phyloP scores from a whole-genome alignment of 2,797 vertebrate genomes.

The Danio aesculapii region DNA sequence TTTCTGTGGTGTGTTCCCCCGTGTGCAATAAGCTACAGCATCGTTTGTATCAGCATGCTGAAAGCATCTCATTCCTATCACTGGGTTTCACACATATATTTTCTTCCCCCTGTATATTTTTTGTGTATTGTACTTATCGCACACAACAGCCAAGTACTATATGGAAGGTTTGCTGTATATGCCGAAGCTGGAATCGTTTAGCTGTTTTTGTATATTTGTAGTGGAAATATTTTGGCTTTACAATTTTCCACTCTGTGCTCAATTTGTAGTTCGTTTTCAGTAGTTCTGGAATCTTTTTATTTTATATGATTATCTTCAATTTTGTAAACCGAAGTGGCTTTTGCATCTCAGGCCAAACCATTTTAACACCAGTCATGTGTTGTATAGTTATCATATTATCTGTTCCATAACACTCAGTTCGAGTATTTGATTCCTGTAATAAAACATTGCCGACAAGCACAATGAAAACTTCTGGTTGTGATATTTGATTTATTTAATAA shows the following conservation, averaged over 20 bases:
- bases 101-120: not conserved
- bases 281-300: slow-evolving; percentile 18
- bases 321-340: not conserved
- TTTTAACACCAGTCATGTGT: slow-evolving; percentile 21
- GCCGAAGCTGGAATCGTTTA: slow-evolving; percentile 23
- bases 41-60: slow-evolving; percentile 28
- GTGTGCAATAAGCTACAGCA: slow-evolving; percentile 48
- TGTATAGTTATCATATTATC: slow-evolving; percentile 15
- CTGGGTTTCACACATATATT: slow-evolving; percentile 22
- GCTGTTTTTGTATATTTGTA: slow-evolving; percentile 36
- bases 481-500: slow-evolving; percentile 4
- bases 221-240: not conserved
- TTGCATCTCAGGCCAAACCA: slow-evolving; percentile 17
- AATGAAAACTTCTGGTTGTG: not conserved
- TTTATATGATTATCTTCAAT: not conserved
- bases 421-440: slow-evolving; percentile 49
- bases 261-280: slow-evolving; percentile 27
- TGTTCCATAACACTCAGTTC: slow-evolving; percentile 33
- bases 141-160: slow-evolving; percentile 8
- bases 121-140: not conserved
- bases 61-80: slow-evolving; percentile 30
- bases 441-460: slow-evolving; percentile 45
- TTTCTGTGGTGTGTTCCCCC: slow-evolving; percentile 26
- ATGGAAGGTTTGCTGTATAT: slow-evolving; percentile 7
- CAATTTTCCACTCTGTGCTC: not conserved